Percentiles rank a stretch among this genome's conserved stretches.
Conservation (phyloP, 1,140 invertebrate genomes). For the Drosophila tani region DNA sequence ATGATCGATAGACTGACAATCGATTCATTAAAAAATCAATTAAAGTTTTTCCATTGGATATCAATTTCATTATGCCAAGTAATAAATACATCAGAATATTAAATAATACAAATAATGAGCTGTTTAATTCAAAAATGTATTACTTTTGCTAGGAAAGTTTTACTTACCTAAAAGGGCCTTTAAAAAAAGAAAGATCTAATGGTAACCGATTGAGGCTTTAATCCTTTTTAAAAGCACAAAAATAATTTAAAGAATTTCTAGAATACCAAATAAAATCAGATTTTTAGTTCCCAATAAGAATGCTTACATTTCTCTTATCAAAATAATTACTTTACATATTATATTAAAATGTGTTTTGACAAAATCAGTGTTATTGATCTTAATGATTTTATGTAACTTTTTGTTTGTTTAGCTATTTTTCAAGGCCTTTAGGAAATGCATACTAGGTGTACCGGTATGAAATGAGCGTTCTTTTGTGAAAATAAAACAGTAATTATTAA, state of each 20-base stretch:
- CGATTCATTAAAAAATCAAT: background rate
- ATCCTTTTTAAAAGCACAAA: no score
- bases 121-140: background rate
- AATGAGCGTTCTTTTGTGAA: no score
- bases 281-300: background rate
- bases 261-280: background rate
- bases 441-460: no score
- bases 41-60: background rate
- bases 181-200: background rate
- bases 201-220: background rate
- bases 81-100: background rate
- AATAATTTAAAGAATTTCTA: no score
- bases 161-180: background rate
- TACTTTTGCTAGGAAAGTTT: background rate
- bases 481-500: no score
- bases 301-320: background rate
- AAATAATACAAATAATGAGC: background rate
- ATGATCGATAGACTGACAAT: slow-evolving; percentile 1
- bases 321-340: no score
- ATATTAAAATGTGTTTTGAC: no score
- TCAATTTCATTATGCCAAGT: background rate
- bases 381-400: no score
- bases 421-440: no score
- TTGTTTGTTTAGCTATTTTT: no score
- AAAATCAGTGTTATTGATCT: no score